phyloP scores from a whole-genome alignment of 1,140 invertebrate species.

The Drosophila kurseongensis region DNA sequence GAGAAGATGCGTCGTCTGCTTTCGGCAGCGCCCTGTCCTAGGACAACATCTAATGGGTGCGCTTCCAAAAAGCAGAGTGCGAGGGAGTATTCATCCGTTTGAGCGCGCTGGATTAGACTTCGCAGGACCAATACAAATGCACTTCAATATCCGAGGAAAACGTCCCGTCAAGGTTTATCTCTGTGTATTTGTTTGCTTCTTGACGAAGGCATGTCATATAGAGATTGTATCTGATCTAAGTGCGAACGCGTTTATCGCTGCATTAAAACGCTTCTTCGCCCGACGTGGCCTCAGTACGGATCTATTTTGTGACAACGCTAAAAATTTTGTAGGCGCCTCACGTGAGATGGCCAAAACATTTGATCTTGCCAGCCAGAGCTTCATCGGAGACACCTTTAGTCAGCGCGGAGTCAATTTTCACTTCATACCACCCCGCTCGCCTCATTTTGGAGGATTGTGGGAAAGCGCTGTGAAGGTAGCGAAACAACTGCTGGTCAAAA shows the following conservation, averaged over 20 bases:
- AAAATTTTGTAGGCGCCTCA: constrained; percentile 9
- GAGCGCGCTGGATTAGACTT: constrained; percentile 6
- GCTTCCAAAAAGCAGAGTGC: constrained; percentile 7
- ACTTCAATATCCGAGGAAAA: constrained; percentile 13
- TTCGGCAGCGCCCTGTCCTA: constrained; percentile 1
- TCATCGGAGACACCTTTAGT: neutral
- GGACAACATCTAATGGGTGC: constrained; percentile 4
- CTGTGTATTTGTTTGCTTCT: constrained; percentile 8
- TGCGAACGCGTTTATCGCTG: constrained; percentile 3
- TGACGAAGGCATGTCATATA: constrained; percentile 4
- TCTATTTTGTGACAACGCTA: constrained; percentile 11
- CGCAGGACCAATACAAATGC: constrained; percentile 12
- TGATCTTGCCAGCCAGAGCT: neutral
- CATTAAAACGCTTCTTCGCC: constrained; percentile 6
- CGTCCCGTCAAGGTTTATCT: constrained; percentile 17
- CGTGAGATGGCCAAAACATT: constrained; percentile 9
- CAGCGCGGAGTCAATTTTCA: neutral
- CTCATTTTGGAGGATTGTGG: constrained; percentile 19
- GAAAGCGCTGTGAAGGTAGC: constrained; percentile 17
- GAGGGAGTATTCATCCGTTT: neutral
- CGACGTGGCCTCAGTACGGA: neutral
- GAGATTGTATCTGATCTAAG: constrained; percentile 9
- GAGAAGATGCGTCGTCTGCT: constrained; percentile 11
- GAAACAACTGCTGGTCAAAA: constrained; percentile 6
- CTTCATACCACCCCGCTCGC: constrained; percentile 14